Conservation (phyloP, 2,797 vertebrate genomes). For the Vespertilio murinus region DNA sequence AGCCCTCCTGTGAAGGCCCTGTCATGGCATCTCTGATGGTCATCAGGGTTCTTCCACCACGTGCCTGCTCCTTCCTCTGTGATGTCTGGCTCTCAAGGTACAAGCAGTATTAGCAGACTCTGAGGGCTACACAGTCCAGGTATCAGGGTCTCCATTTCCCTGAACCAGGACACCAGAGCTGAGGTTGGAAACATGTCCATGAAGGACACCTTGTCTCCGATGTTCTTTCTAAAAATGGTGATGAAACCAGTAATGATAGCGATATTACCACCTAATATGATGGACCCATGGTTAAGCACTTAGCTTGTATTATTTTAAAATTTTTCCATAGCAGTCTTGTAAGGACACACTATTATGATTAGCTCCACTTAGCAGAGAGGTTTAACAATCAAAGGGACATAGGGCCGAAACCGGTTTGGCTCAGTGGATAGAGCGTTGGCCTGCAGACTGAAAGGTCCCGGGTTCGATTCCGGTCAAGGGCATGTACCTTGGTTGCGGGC, state of each 20-base stretch:
- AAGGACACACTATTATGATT: neutral
- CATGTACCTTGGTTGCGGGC: too few relatives aligned
- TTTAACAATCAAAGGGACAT: neutral
- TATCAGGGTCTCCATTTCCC: neutral
- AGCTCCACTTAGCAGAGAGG: neutral
- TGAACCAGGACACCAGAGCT: neutral
- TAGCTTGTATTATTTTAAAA: neutral
- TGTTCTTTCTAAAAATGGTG: neutral
- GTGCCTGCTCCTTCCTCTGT: neutral
- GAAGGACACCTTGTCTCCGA: neutral
- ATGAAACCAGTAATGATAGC: accelerated
- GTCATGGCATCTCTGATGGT: neutral
- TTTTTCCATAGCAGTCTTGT: neutral
- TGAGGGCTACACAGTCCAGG: neutral
- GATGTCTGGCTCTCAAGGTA: neutral
- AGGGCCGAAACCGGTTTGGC: too few relatives aligned
- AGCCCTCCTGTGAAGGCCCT: accelerated
- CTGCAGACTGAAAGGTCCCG: too few relatives aligned
- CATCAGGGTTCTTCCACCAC: accelerated
- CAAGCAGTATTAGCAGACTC: accelerated
- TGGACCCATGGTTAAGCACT: neutral
- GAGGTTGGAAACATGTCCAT: neutral
- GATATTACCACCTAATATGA: accelerated
- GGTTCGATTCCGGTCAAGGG: too few relatives aligned
- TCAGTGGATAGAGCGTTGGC: too few relatives aligned